Evolutionary conservation across 2,797 vertebrate genomes (phyloP).

Genomic region (Esox lucius): DNA sequence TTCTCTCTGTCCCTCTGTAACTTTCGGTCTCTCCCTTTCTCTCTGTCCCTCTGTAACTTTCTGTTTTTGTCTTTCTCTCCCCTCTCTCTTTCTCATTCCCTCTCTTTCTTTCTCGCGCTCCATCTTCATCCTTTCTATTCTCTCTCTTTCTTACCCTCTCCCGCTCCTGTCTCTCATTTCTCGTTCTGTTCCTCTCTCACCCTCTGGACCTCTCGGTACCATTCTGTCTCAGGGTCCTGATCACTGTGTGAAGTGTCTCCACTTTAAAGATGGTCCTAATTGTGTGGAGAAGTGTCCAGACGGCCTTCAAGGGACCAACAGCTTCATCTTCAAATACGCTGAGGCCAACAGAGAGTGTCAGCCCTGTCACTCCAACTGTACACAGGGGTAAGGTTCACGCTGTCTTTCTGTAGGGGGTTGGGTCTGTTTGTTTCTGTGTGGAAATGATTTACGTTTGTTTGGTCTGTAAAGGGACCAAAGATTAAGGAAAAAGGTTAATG

Average conservation of each 20-base stretch:
- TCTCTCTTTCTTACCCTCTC: background rate
- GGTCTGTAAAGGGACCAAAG: background rate
- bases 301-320: constrained; percentile 84
- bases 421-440: constrained; percentile 5
- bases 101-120: constrained; percentile 13
- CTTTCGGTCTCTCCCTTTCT: constrained; percentile 1
- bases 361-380: constrained; percentile 86
- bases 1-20: constrained; percentile 21
- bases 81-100: constrained; percentile 20
- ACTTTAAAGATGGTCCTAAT: constrained; percentile 89
- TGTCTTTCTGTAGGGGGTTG: constrained; percentile 1
- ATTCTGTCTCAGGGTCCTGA: constrained; percentile 79
- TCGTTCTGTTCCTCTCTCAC: background rate
- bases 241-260: constrained; percentile 85
- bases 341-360: constrained; percentile 85
- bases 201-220: background rate
- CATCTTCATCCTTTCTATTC: constrained; percentile 13
- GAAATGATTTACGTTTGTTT: background rate
- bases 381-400: constrained; percentile 81
- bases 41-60: background rate
- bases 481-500: no score
- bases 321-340: constrained; percentile 89
- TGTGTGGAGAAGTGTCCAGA: constrained; percentile 91
- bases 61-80: background rate
- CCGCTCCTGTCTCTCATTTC: background rate